These are phyloP conservation scores for Drosophila ustulata DNA, from an alignment of 2,888 invertebrate genomes.

Conservation along the genomic window DNA sequence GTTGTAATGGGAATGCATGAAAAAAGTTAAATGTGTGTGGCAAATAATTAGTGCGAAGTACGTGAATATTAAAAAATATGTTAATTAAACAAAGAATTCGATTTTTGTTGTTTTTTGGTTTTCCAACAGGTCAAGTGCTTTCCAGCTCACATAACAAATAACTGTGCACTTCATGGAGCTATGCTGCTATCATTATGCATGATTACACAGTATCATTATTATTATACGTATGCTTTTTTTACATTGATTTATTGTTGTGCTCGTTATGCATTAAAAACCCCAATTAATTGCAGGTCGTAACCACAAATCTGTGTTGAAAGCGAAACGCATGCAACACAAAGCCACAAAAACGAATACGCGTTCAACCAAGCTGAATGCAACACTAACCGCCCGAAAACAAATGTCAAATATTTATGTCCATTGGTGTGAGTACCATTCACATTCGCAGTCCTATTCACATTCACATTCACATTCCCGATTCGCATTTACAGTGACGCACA, in stretches of 20 bases:
- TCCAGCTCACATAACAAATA: conserved; percentile 4
- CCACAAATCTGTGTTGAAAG: conserved; percentile 60
- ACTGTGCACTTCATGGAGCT: neutral
- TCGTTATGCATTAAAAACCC: conserved; percentile 45
- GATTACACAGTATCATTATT: conserved; percentile 10
- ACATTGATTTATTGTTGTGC: neutral
- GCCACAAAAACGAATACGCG: conserved; percentile 36
- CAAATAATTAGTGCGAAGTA: neutral
- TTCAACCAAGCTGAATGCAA: conserved; percentile 19
- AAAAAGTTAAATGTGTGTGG: neutral
- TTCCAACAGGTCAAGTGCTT: neutral
- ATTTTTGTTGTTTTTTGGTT: neutral
- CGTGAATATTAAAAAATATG: neutral
- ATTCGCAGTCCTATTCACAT: neutral
- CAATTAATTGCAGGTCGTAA: conserved; percentile 75
- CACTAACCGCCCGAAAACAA: conserved; percentile 35
- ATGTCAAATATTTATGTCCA: conserved; percentile 46
- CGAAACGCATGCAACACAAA: conserved; percentile 30
- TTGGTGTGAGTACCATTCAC: conserved; percentile 6
- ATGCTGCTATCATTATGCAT: conserved; percentile 8
- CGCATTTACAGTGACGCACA: conserved; percentile 40
- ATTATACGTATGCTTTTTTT: neutral
- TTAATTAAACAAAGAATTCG: conserved; percentile 9
- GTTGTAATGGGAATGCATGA: neutral
- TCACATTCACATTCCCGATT: conserved; percentile 16